Percentiles rank a stretch among this genome's conserved stretches.
These are phyloP conservation scores for Probaryconus sp. DNA, from an alignment of 1,140 invertebrate species.

Conservation along the genomic window DNA sequence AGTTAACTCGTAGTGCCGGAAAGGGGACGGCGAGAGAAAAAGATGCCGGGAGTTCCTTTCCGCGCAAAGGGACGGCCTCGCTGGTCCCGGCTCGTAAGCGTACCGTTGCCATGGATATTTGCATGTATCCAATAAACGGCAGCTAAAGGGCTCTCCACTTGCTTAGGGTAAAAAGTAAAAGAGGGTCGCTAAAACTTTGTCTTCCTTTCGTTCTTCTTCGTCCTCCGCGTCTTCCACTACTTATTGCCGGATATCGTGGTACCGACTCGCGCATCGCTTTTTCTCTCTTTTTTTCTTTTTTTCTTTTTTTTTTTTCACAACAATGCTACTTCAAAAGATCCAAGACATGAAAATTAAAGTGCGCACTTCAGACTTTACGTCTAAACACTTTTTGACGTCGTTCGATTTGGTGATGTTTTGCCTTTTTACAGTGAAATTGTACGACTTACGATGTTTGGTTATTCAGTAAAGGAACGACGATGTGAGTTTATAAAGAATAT, in stretches of 20 bases:
- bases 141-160: conserved; percentile 77
- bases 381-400: conserved; percentile 8
- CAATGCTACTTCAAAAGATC: conserved; percentile 52
- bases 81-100: conserved; percentile 39
- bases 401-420: too few relatives aligned
- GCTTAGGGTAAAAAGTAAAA: conserved; percentile 76
- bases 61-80: conserved; percentile 40
- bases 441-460: too few relatives aligned
- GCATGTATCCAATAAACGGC: conserved; percentile 79
- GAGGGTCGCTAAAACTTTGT: conserved; percentile 72
- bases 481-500: too few relatives aligned
- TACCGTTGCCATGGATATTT: conserved; percentile 79
- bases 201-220: conserved; percentile 45
- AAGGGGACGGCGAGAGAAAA: not conserved
- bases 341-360: conserved; percentile 56
- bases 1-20: conserved; percentile 33
- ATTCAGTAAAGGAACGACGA: too few relatives aligned
- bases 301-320: too few relatives aligned
- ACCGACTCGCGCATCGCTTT: conserved; percentile 30
- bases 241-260: conserved; percentile 31
- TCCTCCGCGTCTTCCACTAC: conserved; percentile 35
- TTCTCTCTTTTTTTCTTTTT: too few relatives aligned
- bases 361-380: conserved; percentile 27
- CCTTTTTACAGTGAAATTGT: too few relatives aligned
- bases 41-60: conserved; percentile 37